Evolutionary conservation across 2,113 vertebrate genomes (phyloP).

Genomic region (Entosphenus tridentatus): DNA sequence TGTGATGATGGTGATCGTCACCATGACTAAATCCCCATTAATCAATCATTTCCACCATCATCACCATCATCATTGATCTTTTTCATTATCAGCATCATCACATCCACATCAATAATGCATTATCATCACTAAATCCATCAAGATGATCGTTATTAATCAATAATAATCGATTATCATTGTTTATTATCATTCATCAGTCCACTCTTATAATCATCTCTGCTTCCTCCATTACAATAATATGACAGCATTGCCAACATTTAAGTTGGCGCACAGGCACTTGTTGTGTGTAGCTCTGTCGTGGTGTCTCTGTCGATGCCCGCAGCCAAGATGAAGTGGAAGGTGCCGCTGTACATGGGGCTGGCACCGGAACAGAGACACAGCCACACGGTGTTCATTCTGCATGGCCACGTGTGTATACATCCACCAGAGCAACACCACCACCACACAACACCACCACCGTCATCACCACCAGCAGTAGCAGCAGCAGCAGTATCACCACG

Average conservation of each 20-base stretch:
- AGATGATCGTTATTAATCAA: background rate
- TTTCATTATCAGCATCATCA: too few relatives aligned
- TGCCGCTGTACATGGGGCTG: constrained; percentile 30
- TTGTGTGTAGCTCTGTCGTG: background rate
- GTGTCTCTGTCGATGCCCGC: constrained; percentile 8
- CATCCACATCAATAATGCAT: too few relatives aligned
- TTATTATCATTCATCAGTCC: background rate
- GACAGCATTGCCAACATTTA: background rate
- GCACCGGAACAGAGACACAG: constrained; percentile 24
- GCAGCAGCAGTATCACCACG: too few relatives aligned
- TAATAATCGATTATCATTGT: background rate
- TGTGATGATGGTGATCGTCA: background rate
- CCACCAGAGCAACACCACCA: background rate
- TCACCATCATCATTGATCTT: too few relatives aligned
- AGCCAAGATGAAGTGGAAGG: constrained; percentile 41
- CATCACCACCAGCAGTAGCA: background rate
- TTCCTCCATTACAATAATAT: background rate
- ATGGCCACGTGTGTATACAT: constrained; percentile 23
- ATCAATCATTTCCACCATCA: too few relatives aligned
- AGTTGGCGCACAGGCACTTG: background rate
- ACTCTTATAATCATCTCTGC: background rate
- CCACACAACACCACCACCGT: background rate
- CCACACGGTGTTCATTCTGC: constrained; percentile 30
- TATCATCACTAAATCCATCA: background rate
- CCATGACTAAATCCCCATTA: too few relatives aligned